Base-by-base conservation (phyloP, 2,797 vertebrate species). In the Lophius americanus region DNA sequence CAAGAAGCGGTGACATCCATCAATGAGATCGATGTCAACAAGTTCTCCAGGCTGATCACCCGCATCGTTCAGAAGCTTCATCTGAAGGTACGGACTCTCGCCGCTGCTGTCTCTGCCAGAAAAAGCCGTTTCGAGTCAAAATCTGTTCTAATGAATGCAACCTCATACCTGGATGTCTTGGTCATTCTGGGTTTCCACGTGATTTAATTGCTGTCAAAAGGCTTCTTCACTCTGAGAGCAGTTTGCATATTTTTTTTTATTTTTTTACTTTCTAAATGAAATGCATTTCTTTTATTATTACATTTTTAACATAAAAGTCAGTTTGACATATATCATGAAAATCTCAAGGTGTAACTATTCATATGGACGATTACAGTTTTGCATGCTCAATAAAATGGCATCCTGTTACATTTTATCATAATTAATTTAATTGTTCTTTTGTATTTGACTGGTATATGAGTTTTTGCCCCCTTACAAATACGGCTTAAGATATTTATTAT, bases 21-120 rank as follows among this genome's bases (percentile, higher is more conserved):
- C 77, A 98, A 96, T 59, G 75, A 82, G 0, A 89, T 98, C 75
- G 96, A 97, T 65, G 75, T 85, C 41, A 95, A 91, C 85, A 96
- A 96, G 80, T 97, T 98, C 82, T 95, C 96, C 66, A 93, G 95
- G 43, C 87, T 98, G 11, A 95, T 98, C 39, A 95, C 93, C 7
- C 94, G 95, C 33, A 96, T 99, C 62, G 92, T 97, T 63, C 97
- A 98, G 76, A 99, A 95, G 86, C 95, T 99, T 79, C 97, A 98
- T 81, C 82, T 98, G 52, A 98, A 98, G 96, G 97, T 98, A 85
- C 57, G 81, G 37, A 55, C 14, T 41, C 42, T 42, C 9, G 36
- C 33, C 32, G 33, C 4, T 65, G 52, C 64, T 48, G n/a, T 72
- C 56, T 3, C 13, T 51, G 44, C 43, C 64, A 61, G 67, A 64